Evolutionary conservation across 2,797 vertebrate species (phyloP).

Genomic region (Clarias laeviceps): DNA sequence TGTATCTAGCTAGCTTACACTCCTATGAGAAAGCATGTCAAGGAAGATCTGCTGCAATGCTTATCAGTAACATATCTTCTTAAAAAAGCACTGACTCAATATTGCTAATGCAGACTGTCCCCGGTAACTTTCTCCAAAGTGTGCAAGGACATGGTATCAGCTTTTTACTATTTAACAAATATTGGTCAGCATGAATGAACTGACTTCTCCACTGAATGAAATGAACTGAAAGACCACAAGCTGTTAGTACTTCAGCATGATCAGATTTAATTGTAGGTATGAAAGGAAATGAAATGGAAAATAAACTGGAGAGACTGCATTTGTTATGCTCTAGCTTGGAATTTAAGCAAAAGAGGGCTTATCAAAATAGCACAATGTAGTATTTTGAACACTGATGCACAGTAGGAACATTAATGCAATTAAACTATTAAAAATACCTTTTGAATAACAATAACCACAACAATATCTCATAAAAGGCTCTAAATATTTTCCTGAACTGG

Average conservation of each 20-base stretch:
- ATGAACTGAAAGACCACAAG: neutral
- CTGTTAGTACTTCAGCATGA: neutral
- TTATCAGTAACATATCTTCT: neutral
- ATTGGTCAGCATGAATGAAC: neutral
- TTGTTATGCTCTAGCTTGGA: neutral
- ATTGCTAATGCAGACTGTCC: neutral
- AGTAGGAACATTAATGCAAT: neutral
- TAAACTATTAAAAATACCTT: neutral
- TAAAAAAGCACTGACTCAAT: neutral
- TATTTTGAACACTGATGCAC: neutral
- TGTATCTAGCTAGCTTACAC: neutral
- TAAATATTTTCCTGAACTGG: too few species aligned
- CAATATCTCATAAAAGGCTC: too few species aligned
- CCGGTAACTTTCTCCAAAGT: neutral
- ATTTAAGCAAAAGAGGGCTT: neutral
- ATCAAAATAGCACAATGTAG: neutral
- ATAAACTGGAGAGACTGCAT: neutral
- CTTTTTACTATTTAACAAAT: neutral
- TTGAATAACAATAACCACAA: neutral
- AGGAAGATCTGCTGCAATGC: neutral
- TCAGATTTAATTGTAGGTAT: neutral
- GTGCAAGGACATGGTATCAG: neutral
- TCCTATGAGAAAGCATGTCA: neutral
- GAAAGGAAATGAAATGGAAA: neutral
- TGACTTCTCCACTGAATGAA: neutral